Evolutionary conservation across 2,113 vertebrate genomes (phyloP), one percentile per base, ranked within the genome.

Genomic region (Falco punctatus): DNA sequence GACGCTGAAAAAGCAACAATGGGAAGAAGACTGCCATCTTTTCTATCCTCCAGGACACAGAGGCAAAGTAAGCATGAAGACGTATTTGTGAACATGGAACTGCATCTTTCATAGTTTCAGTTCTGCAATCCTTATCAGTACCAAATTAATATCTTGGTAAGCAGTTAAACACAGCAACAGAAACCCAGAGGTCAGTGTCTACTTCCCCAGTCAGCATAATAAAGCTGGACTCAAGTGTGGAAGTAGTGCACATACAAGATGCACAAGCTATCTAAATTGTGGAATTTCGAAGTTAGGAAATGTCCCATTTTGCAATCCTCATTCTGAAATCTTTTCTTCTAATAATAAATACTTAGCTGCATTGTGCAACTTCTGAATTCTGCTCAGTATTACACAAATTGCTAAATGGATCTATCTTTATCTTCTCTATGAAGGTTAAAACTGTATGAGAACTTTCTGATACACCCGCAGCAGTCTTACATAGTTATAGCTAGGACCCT

Each of bases 231-330:
- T 46, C 24, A 78, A 26, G 3, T 4, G 1, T 32, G 2, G 32
- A 49, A 14, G 42, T 40, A 28, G 18, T 17, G 2, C 28, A 38
- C 0, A 0, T 0, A 1, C 0, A 2, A 49, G 17, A 51, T 14
- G 2, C 38, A 27, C 18, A 86, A 71, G 4, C 23, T 46, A 33
- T 24, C 27, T 55, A 70, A 69, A 92, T 54, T 66, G 59, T 48
- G 38, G 20, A 62, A 86, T 80, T 64, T 71, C 42, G 30, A 86
- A 90, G 52, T 40, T 51, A 92, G 52, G 51, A 96, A 95, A 78
- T n/a, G 23, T 40, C 22, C 14, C 7, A 4, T 78, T 90, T 88
- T 59, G 48, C 48, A 86, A 95, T 6, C 18, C 10, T n/a, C 1
- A 17, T 81, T 94, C 88, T 79, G 55, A 95, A 81, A 49, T 38